Conservation (phyloP, 2,888 invertebrate species). For the Seladonia tumulorum region DNA sequence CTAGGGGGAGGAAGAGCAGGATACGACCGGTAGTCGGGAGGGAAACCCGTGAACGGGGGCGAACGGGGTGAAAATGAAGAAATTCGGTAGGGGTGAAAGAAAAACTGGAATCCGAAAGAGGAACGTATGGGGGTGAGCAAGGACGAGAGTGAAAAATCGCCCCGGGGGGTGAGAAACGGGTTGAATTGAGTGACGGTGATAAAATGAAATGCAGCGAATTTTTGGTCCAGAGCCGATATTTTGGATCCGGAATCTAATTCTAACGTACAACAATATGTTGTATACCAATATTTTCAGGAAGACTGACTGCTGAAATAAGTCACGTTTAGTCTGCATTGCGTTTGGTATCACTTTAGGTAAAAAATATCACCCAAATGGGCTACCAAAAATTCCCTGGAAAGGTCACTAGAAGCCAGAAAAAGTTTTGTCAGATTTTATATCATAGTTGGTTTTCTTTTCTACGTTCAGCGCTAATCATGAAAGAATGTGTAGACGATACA, state of each 20-base stretch:
- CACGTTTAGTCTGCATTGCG: too few relatives aligned
- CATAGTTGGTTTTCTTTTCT: neutral
- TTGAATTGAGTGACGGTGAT: neutral
- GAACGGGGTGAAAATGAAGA: neutral
- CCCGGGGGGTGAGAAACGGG: neutral
- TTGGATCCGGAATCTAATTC: too few relatives aligned
- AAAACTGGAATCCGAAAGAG: constrained; percentile 1
- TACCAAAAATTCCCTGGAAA: neutral
- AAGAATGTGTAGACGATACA: too few relatives aligned
- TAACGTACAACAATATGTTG: too few relatives aligned
- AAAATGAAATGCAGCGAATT: too few relatives aligned
- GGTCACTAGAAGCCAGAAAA: neutral
- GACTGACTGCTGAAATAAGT: too few relatives aligned
- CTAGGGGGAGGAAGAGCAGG: constrained; percentile 13
- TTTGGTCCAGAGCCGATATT: too few relatives aligned
- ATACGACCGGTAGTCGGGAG: constrained; percentile 1
- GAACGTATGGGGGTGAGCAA: neutral
- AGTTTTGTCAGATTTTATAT: neutral
- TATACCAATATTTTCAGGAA: too few relatives aligned
- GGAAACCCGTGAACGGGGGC: neutral
- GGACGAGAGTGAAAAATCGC: neutral
- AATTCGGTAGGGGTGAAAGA: constrained; percentile 1
- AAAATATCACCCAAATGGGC: too few relatives aligned
- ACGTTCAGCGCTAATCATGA: too few relatives aligned
- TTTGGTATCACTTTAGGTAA: too few relatives aligned